Percentiles rank a stretch among this genome's conserved stretches.
Evolutionary conservation across 2,797 vertebrate genomes (phyloP).

Genomic region (Micrastur ruficollis): DNA sequence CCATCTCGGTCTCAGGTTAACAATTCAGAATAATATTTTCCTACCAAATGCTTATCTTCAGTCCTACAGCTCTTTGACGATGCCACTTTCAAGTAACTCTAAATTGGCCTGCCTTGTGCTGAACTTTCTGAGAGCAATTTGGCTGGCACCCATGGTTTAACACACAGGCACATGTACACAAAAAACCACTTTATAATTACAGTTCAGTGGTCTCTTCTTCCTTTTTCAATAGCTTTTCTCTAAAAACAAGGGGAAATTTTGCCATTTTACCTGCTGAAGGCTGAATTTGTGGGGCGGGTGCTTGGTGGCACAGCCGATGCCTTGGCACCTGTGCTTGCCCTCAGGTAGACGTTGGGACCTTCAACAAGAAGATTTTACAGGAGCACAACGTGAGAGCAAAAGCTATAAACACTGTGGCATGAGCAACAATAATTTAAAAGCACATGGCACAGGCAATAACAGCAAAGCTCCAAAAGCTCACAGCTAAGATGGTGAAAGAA

Average conservation of each 20-base stretch:
- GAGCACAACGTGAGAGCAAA: not conserved
- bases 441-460: not conserved
- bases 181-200: not conserved
- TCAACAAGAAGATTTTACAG: not conserved
- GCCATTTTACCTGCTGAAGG: fast-evolving
- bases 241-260: not conserved
- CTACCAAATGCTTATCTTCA: not conserved
- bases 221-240: not conserved
- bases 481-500: not conserved
- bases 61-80: not conserved
- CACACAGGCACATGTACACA: not conserved
- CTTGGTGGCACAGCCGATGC: fast-evolving
- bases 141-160: not conserved
- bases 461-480: not conserved
- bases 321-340: fast-evolving
- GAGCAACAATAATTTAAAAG: not conserved
- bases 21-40: not conserved
- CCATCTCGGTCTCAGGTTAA: not conserved
- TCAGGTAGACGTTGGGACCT: not conserved
- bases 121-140: not conserved
- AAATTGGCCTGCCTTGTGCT: not conserved
- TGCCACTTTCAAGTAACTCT: not conserved
- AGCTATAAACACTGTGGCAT: not conserved
- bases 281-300: not conserved
- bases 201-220: not conserved